phyloP scores from a whole-genome alignment of 1,140 invertebrate genomes.

The Eupristina koningsbergeri region DNA sequence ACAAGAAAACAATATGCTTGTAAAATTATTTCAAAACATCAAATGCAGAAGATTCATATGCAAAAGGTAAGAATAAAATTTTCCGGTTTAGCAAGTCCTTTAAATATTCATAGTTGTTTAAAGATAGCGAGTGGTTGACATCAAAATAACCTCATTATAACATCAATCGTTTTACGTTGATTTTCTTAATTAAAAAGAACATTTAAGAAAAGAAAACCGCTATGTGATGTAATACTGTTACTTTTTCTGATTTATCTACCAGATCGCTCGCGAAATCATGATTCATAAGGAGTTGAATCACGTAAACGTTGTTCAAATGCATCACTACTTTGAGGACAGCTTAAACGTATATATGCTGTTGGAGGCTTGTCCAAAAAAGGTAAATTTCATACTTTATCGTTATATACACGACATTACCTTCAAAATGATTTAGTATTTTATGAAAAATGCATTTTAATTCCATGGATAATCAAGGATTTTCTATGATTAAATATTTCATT shows the following conservation, averaged over 20 bases:
- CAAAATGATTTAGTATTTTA: background rate
- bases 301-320: constrained; percentile 81
- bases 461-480: background rate
- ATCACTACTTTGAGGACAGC: constrained; percentile 82
- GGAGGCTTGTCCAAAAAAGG: constrained; percentile 80
- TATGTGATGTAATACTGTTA: constrained; percentile 16
- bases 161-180: background rate
- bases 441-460: background rate
- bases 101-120: constrained; percentile 20
- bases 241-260: constrained; percentile 14
- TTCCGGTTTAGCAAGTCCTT: background rate
- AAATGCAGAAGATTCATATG: constrained; percentile 80
- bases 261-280: constrained; percentile 78
- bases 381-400: constrained; percentile 61
- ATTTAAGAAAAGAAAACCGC: background rate
- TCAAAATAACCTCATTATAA: background rate
- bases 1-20: constrained; percentile 80
- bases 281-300: constrained; percentile 81
- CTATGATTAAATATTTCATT: background rate
- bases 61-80: constrained; percentile 74
- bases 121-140: background rate
- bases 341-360: constrained; percentile 83
- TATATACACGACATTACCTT: background rate
- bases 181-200: background rate
- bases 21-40: constrained; percentile 82